Conservation (phyloP, 2,888 invertebrate genomes). For the Yponomeuta plumbellus region DNA sequence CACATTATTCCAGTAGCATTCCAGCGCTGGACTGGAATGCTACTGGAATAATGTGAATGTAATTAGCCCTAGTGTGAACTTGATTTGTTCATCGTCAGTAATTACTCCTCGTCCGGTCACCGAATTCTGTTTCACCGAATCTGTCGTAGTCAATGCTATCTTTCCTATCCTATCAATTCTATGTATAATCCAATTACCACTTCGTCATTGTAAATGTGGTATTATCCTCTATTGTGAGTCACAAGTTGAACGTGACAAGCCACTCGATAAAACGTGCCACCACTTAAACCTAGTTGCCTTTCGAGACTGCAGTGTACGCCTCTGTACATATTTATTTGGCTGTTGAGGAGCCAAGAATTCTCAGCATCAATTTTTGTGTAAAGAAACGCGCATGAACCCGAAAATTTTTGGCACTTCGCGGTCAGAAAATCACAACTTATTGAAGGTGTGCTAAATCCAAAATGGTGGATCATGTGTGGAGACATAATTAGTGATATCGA, state of each 20-base stretch:
- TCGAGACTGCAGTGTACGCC: background rate
- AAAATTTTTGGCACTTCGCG: background rate
- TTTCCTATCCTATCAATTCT: background rate
- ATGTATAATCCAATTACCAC: background rate
- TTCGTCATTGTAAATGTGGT: background rate
- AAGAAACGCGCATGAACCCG: background rate
- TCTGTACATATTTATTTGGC: background rate
- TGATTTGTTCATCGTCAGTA: no score
- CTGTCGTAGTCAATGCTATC: no score
- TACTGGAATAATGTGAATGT: no score
- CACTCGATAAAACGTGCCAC: constrained; percentile 1
- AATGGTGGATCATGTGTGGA: no score
- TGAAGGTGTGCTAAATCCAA: no score
- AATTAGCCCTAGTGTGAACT: no score
- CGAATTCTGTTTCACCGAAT: no score
- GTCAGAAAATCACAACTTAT: no score
- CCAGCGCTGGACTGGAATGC: no score
- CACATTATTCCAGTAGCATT: no score
- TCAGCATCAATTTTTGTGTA: background rate
- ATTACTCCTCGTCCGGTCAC: no score
- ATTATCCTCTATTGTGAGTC: background rate
- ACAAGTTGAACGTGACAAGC: background rate
- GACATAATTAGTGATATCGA: no score
- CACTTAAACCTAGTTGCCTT: background rate
- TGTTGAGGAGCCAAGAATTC: background rate